Evolutionary conservation across 1,140 invertebrate genomes (phyloP).

Genomic region (Drosophila bipectinata): DNA sequence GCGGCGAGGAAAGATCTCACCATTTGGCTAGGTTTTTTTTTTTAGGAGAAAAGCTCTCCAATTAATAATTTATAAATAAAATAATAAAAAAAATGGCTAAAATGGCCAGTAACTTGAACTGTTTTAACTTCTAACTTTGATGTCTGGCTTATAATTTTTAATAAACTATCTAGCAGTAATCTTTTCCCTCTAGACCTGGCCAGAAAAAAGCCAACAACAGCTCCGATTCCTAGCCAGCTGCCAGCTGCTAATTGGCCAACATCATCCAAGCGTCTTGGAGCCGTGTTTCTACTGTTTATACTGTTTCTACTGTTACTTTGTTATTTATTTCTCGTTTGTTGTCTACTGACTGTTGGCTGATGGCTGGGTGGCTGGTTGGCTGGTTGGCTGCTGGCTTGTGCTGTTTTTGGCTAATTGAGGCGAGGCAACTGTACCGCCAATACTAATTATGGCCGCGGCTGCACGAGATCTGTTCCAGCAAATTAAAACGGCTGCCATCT

Average conservation of each 20-base stretch:
- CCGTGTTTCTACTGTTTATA: slow-evolving; percentile 31
- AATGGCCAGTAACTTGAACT: no score
- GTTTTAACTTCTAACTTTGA: not conserved
- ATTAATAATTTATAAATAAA: no score
- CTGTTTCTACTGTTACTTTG: slow-evolving; percentile 19
- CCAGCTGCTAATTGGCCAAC: slow-evolving; percentile 52
- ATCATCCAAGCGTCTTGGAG: slow-evolving; percentile 36
- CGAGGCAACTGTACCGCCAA: slow-evolving; percentile 68
- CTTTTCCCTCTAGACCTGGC: not conserved
- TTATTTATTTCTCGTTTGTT: not conserved
- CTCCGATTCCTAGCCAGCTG: slow-evolving; percentile 18
- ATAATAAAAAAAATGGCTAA: no score
- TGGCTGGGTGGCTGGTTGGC: not conserved
- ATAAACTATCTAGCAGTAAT: not conserved
- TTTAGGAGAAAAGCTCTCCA: not conserved
- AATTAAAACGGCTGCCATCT: slow-evolving; percentile 52
- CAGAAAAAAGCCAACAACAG: not conserved
- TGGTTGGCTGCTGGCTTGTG: not conserved
- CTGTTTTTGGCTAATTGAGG: slow-evolving; percentile 61
- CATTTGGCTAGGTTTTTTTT: not conserved
- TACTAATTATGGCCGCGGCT: slow-evolving; percentile 65
- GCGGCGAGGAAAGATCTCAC: slow-evolving; percentile 43
- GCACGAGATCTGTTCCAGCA: slow-evolving; percentile 63
- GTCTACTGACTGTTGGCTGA: not conserved
- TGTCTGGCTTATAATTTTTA: not conserved